Percentiles rank a stretch among this genome's conserved stretches.
Conservation (phyloP, 1,140 invertebrate species). For the Drosophila kepulauana region DNA sequence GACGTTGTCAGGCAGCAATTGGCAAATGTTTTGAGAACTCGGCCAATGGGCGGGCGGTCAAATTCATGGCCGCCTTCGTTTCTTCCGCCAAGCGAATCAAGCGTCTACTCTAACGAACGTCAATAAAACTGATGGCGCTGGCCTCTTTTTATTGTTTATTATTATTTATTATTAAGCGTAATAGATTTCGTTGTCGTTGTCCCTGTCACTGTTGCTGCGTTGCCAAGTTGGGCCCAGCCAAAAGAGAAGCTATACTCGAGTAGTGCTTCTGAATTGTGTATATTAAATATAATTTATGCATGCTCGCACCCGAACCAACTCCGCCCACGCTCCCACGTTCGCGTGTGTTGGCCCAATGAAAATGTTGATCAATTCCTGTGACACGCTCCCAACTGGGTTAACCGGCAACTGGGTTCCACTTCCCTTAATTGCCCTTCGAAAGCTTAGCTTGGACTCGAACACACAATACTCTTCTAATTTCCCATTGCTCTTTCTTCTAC, state of each 20-base stretch:
- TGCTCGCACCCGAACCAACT: constrained; percentile 23
- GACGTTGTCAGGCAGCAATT: constrained; percentile 55
- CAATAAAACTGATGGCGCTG: constrained; percentile 63
- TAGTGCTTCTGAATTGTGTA: constrained; percentile 31
- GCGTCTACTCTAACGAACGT: constrained; percentile 47
- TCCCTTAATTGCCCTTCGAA: constrained; percentile 22
- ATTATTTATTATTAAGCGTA: constrained; percentile 75
- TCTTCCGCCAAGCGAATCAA: background rate
- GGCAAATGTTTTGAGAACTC: constrained; percentile 52
- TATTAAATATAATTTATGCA: constrained; percentile 68
- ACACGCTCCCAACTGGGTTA: constrained; percentile 37
- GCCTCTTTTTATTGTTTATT: constrained; percentile 68
- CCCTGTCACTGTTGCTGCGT: constrained; percentile 33
- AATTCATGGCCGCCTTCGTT: constrained; percentile 42
- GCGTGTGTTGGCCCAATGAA: constrained; percentile 68
- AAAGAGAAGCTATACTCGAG: constrained; percentile 14
- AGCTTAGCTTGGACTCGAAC: background rate
- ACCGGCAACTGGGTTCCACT: background rate
- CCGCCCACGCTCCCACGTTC: constrained; percentile 16
- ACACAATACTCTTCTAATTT: background rate
- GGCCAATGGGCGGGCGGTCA: constrained; percentile 44
- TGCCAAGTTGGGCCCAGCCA: constrained; percentile 51
- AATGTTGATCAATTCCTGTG: constrained; percentile 68
- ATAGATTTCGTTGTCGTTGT: constrained; percentile 52
- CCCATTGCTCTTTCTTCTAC: background rate